phyloP scores from a whole-genome alignment of 2,797 vertebrate genomes.

The Poeciliopsis presidionis region DNA sequence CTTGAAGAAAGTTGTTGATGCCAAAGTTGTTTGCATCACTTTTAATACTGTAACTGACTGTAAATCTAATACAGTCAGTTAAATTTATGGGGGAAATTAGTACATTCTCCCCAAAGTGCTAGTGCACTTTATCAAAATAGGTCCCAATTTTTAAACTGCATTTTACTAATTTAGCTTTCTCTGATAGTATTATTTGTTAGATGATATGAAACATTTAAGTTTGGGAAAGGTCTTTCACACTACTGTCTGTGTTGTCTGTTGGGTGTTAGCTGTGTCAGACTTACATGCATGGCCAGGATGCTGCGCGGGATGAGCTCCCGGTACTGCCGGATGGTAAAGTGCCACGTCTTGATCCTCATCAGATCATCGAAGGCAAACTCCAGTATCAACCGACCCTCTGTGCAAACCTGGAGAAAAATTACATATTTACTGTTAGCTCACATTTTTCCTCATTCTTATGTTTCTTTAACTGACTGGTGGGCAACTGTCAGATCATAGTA shows the following conservation, averaged over 20 bases:
- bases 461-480: conserved; percentile 22
- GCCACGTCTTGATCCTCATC: conserved; percentile 99
- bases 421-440: conserved; percentile 42
- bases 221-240: background rate
- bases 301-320: conserved; percentile 96
- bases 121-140: background rate
- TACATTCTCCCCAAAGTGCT: background rate
- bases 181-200: background rate
- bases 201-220: background rate
- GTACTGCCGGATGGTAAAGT: conserved; percentile 99
- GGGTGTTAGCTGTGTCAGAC: conserved; percentile 71
- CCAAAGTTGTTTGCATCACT: background rate
- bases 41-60: no score
- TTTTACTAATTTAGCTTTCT: background rate
- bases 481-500: conserved; percentile 35
- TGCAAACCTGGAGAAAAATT: conserved; percentile 88
- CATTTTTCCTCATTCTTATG: conserved; percentile 23
- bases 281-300: conserved; percentile 99
- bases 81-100: background rate
- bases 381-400: conserved; percentile 97
- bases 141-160: background rate
- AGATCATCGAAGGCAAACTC: conserved; percentile 99
- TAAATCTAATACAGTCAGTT: background rate
- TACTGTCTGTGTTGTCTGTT: conserved; percentile 11
- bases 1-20: background rate